Percentiles rank a stretch among this genome's conserved stretches.
phyloP scores from a whole-genome alignment of 2,888 invertebrate species.

The Lymantria monacha region DNA sequence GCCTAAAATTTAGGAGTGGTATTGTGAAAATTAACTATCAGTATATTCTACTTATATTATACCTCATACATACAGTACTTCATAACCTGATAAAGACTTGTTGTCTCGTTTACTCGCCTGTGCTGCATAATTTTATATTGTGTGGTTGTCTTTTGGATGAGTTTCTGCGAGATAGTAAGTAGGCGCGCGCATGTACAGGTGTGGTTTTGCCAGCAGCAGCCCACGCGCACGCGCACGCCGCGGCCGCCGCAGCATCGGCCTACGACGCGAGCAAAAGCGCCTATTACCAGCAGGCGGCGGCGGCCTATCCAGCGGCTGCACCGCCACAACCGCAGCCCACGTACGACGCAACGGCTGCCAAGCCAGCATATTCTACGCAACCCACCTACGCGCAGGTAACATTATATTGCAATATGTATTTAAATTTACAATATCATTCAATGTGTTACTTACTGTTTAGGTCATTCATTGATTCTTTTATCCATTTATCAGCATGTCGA shows the following conservation, averaged over 20 bases:
- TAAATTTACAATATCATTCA: neutral
- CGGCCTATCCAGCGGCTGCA: conserved; percentile 84
- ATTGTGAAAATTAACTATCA: no score
- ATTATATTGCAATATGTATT: neutral
- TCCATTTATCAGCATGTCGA: no score
- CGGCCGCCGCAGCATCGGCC: conserved; percentile 83
- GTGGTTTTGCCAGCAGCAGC: conserved; percentile 54
- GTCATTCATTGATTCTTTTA: no score
- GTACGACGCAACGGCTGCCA: conserved; percentile 82
- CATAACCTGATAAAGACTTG: no score
- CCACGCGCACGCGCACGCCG: conserved; percentile 73
- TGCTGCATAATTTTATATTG: no score
- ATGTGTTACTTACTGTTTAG: neutral
- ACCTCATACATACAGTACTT: no score
- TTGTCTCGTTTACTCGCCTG: no score
- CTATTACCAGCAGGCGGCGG: conserved; percentile 91
- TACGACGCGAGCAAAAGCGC: conserved; percentile 93
- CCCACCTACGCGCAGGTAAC: conserved; percentile 85
- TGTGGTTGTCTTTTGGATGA: no score
- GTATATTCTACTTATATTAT: no score
- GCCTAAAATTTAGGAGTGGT: no score
- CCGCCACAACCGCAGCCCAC: conserved; percentile 83
- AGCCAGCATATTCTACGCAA: conserved; percentile 87
- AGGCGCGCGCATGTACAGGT: neutral
- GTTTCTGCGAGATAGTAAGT: neutral